Evolutionary conservation across 2,797 vertebrate species (phyloP).

Genomic region (Lacerta viridis): DNA sequence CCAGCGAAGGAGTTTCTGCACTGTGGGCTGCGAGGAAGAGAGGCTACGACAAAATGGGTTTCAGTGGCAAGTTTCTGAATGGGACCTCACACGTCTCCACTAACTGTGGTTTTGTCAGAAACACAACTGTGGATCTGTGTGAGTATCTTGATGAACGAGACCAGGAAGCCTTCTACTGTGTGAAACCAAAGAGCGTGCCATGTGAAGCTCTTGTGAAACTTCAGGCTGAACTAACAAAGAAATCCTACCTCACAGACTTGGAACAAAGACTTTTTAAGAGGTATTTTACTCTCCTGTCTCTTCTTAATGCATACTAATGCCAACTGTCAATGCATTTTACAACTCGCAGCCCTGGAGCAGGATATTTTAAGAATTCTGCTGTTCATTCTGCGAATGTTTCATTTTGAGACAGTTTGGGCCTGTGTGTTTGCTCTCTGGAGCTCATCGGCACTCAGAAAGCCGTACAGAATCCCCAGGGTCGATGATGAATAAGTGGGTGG

Average conservation of each 20-base stretch:
- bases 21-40: conserved; percentile 65
- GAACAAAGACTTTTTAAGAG: conserved; percentile 55
- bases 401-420: neutral
- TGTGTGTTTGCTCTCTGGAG: neutral
- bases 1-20: conserved; percentile 55
- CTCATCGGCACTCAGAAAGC: too few relatives aligned
- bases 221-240: conserved; percentile 5
- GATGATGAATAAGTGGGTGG: neutral
- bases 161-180: conserved; percentile 65
- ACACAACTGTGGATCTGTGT: conserved; percentile 41
- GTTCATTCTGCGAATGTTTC: neutral
- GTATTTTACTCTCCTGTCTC: conserved; percentile 19
- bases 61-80: conserved; percentile 45
- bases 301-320: too few relatives aligned
- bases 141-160: conserved; percentile 56
- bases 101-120: conserved; percentile 51
- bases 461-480: too few relatives aligned
- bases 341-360: too few relatives aligned
- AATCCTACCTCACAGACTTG: conserved; percentile 56
- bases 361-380: too few relatives aligned
- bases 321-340: too few relatives aligned
- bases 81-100: neutral
- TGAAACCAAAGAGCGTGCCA: conserved; percentile 47
- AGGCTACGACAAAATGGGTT: conserved; percentile 45
- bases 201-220: conserved; percentile 57